phyloP scores from a whole-genome alignment of 1,140 invertebrate species.

The Drosophila sulfurigaster region DNA sequence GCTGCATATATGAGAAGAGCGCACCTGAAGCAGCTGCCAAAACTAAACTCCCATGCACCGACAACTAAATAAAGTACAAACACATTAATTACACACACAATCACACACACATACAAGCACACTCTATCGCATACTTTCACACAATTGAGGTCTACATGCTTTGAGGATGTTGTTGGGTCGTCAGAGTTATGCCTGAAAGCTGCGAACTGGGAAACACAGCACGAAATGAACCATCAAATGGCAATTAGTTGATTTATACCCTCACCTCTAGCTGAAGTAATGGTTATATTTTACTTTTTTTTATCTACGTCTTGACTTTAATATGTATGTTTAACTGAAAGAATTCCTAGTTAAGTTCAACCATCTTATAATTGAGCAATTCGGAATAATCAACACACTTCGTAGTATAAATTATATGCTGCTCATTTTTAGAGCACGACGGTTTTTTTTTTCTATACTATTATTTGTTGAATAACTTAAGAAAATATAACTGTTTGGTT shows the following conservation, averaged over 20 bases:
- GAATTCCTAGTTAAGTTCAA: no score
- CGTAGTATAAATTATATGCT: no score
- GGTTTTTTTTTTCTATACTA: no score
- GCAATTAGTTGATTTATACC: slow-evolving; percentile 30
- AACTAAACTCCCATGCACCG: slow-evolving; percentile 23
- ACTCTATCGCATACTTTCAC: neutral
- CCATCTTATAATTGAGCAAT: no score
- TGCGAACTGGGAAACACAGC: neutral
- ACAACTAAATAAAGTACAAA: slow-evolving; percentile 26
- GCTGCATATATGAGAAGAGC: slow-evolving; percentile 21
- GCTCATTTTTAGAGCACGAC: no score
- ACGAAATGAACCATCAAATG: slow-evolving; percentile 4
- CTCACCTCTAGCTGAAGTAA: neutral
- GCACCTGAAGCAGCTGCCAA: slow-evolving; percentile 41
- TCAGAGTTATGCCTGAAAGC: neutral
- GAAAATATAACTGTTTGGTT: no score
- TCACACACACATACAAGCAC: slow-evolving; percentile 11
- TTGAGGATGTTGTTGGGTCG: slow-evolving; percentile 3
- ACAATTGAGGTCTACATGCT: slow-evolving; percentile 2
- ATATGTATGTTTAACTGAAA: no score
- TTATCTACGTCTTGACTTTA: neutral
- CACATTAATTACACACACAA: slow-evolving; percentile 45
- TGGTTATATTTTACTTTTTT: neutral
- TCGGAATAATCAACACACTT: no score
- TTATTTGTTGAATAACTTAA: no score